phyloP scores from a whole-genome alignment of 2,888 invertebrate genomes.

The Lepetodrilus schrolli region DNA sequence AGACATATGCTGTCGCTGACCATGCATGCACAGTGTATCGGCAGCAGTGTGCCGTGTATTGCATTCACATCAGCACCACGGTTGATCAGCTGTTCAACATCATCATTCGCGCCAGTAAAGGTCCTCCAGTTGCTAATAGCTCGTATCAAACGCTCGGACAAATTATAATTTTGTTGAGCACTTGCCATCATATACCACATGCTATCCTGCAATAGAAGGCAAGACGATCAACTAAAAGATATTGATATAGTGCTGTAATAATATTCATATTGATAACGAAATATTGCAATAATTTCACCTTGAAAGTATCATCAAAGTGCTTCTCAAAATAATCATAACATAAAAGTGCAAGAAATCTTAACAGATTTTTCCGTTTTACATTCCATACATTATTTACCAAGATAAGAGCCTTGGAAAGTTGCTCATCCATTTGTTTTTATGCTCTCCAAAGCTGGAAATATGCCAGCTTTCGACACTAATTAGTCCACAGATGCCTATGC shows the following conservation, averaged over 20 bases:
- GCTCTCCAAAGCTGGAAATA: too few relatives aligned
- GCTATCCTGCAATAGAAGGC: not conserved
- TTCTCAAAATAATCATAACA: not conserved
- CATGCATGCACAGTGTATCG: slow-evolving; percentile 75
- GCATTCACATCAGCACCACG: slow-evolving; percentile 73
- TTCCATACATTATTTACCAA: too few relatives aligned
- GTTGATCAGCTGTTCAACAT: slow-evolving; percentile 67
- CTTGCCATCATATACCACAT: slow-evolving; percentile 74
- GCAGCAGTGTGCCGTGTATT: slow-evolving; percentile 72
- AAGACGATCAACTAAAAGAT: not conserved
- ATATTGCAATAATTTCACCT: not conserved
- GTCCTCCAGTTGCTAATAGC: slow-evolving; percentile 69
- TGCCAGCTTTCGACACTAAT: too few relatives aligned
- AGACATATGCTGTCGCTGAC: slow-evolving; percentile 65
- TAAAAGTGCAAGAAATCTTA: too few relatives aligned
- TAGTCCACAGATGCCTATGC: too few relatives aligned
- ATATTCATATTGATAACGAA: too few relatives aligned
- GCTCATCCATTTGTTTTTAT: too few relatives aligned
- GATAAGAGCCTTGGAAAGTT: too few relatives aligned
- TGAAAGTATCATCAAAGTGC: too few relatives aligned
- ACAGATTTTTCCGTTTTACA: too few relatives aligned
- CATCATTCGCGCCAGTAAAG: slow-evolving; percentile 54
- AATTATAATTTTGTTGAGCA: slow-evolving; percentile 65
- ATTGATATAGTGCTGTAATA: not conserved
- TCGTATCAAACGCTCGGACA: slow-evolving; percentile 71